Conservation (phyloP, 2,797 vertebrate genomes). For the Aldrovandia affinis region DNA sequence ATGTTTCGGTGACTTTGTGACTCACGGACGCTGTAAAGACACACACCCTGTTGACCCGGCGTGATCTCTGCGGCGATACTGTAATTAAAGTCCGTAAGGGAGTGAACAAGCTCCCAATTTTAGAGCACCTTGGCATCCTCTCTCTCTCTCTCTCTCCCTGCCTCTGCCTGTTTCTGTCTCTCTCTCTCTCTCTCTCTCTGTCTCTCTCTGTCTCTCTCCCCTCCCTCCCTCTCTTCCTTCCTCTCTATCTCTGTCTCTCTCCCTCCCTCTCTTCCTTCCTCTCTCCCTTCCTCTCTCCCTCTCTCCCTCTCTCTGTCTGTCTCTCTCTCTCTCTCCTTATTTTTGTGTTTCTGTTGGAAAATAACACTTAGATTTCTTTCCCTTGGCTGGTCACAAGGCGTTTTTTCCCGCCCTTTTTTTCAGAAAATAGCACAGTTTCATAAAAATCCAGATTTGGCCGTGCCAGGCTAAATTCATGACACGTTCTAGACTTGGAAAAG, state of each 20-base stretch:
- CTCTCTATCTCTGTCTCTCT: slow-evolving; percentile 28
- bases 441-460: slow-evolving; percentile 14
- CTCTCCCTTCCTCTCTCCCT: slow-evolving; percentile 22
- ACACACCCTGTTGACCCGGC: slow-evolving; percentile 25
- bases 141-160: slow-evolving; percentile 22
- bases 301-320: slow-evolving; percentile 24
- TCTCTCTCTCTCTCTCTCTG: slow-evolving; percentile 15
- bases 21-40: slow-evolving; percentile 53
- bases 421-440: slow-evolving; percentile 1
- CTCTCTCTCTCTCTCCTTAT: slow-evolving; percentile 23
- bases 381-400: slow-evolving; percentile 15
- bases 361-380: background rate
- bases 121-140: slow-evolving; percentile 33
- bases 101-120: slow-evolving; percentile 30
- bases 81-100: slow-evolving; percentile 33
- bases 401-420: background rate
- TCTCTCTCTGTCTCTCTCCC: slow-evolving; percentile 14
- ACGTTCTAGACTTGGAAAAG: background rate
- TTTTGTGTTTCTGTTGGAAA: slow-evolving; percentile 24
- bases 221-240: slow-evolving; percentile 20
- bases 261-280: slow-evolving; percentile 15
- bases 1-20: slow-evolving; percentile 53
- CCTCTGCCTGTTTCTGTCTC: slow-evolving; percentile 22
- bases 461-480: background rate
- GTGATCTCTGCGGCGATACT: slow-evolving; percentile 21